Base-by-base conservation (phyloP, 2,888 invertebrate genomes). In the Magallana nippona region DNA sequence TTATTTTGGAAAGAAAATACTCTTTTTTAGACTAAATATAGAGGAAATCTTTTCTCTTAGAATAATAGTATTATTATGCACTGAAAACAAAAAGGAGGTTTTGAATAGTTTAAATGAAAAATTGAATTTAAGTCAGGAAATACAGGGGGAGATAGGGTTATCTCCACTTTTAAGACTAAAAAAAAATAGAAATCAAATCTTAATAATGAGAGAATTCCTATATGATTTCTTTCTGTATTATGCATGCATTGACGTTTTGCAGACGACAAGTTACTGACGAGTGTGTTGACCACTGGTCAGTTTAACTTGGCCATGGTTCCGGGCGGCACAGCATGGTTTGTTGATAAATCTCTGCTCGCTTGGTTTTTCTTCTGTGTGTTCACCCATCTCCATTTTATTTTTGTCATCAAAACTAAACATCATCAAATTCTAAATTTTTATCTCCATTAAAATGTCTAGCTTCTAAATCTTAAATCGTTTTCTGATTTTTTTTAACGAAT, bases 261-360 rank as follows among this genome's bases (percentile, higher is more conserved):
- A 85, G 85, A 85, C 83, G 85, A 85, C 56, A 85, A 83, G 57
- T 63, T 85, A 55, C 78, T 85, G 55, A 81, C 78, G 81, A 78
- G 82, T 58, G 22, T 83, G 10, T 77, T 85, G 63, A 58, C 82
- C 44, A 58, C 19, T 56, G 83, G 85, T 55, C 82, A 81, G 55
- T 85, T 81, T 32, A 57, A 63, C 79, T 22, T 57, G 44, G 71
- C 60, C n/a, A 32, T 71, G 62, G 55, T 79, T 55, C 79, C 79
- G 5, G 62, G 19, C 22, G 22, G 78, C 58, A 79, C 62, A 79
- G 79, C 79, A 82, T 83, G 83, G 81, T 84, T 82, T 22, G 85
- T 85, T 71, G 71, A 71, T 32, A 71, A 15, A 22, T 15, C 15
- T 71, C 22, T 15, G 22, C 22, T 27, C 15, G 22, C 71, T 71